phyloP scores from a whole-genome alignment of 1,140 invertebrate genomes.

The Nephotettix cincticeps region DNA sequence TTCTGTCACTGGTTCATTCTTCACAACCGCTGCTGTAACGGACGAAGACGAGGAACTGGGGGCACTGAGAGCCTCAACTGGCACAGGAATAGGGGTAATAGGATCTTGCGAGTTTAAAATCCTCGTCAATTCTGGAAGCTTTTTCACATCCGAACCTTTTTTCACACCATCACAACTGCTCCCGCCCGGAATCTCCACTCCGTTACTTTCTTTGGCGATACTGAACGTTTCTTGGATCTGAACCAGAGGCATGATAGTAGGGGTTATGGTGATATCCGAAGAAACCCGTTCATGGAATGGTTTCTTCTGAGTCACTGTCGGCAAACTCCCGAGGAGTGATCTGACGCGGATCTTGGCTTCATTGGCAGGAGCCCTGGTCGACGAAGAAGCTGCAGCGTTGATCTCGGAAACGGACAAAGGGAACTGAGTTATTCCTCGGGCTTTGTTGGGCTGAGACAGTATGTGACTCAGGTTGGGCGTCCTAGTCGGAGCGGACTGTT shows the following conservation, averaged over 20 bases:
- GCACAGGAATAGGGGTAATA: not conserved
- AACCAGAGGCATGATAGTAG: not conserved
- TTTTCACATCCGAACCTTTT: not conserved
- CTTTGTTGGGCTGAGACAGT: slow-evolving; percentile 12
- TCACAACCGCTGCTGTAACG: not conserved
- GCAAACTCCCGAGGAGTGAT: not conserved
- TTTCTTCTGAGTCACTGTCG: not conserved
- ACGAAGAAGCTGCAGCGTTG: not conserved
- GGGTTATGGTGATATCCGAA: not conserved
- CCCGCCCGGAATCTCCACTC: no score
- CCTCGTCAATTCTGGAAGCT: not conserved
- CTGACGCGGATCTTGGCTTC: not conserved
- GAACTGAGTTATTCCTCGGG: slow-evolving; percentile 5
- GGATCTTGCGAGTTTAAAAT: slow-evolving; percentile 7
- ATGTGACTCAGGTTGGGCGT: slow-evolving; percentile 13
- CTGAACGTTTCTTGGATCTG: no score
- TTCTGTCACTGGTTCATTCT: not conserved
- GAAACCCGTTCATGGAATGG: not conserved
- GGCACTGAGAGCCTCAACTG: no score
- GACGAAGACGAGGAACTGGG: no score
- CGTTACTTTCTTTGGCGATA: no score
- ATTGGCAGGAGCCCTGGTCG: not conserved
- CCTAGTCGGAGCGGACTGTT: no score
- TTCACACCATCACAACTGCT: not conserved
- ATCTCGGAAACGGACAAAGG: not conserved